Percentiles rank a stretch among this genome's conserved stretches.
Conservation (phyloP, 2,797 vertebrate genomes). For the Urophycis tenuis region DNA sequence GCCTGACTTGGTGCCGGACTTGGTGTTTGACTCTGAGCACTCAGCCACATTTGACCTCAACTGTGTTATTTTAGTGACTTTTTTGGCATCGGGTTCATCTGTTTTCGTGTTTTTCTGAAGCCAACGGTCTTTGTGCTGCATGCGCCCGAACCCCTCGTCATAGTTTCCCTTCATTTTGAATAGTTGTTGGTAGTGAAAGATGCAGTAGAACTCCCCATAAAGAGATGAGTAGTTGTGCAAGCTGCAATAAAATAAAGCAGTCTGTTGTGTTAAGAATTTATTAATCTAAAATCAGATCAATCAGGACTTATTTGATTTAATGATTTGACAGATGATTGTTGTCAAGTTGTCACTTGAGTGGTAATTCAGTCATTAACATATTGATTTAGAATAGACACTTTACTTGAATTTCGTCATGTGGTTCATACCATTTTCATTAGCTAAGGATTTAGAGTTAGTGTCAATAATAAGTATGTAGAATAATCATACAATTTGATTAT, state of each 20-base stretch:
- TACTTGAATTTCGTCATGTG: background rate
- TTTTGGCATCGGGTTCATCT: slow-evolving; percentile 45
- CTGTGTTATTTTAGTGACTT: slow-evolving; percentile 32
- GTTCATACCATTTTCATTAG: background rate
- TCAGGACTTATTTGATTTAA: background rate
- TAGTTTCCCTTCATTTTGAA: slow-evolving; percentile 71
- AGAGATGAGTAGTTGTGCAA: slow-evolving; percentile 75
- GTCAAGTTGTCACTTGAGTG: background rate
- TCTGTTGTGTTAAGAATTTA: background rate
- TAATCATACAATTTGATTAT: background rate
- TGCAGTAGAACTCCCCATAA: slow-evolving; percentile 77
- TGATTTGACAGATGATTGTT: background rate
- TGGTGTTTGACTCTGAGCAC: slow-evolving; percentile 16
- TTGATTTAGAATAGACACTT: background rate
- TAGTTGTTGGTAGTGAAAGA: slow-evolving; percentile 75
- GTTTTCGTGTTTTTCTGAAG: slow-evolving; percentile 49
- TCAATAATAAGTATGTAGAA: background rate
- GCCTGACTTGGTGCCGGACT: slow-evolving; percentile 20
- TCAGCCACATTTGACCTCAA: slow-evolving; percentile 12
- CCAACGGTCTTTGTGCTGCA: slow-evolving; percentile 72
- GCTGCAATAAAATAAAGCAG: slow-evolving; percentile 67
- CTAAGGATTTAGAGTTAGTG: background rate
- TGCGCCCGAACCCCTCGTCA: slow-evolving; percentile 72
- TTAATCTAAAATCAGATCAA: background rate
- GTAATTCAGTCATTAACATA: no score